phyloP scores from a whole-genome alignment of 2,888 invertebrate species.

The Stomorhina lunata region DNA sequence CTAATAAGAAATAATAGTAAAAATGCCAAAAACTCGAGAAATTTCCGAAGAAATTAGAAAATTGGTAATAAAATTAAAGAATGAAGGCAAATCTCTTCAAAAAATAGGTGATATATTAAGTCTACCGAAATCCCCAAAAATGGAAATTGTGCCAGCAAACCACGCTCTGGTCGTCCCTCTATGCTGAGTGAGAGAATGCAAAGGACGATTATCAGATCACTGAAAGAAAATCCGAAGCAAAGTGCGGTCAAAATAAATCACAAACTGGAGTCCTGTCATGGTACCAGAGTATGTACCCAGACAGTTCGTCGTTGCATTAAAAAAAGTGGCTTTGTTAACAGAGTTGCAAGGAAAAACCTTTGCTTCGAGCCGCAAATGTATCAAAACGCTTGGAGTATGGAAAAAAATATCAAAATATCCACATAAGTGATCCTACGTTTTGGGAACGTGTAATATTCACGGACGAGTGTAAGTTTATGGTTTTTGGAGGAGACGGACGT shows the following conservation, averaged over 20 bases:
- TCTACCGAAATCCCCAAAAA: too few relatives aligned
- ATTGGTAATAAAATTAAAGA: neutral
- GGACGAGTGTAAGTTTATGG: neutral
- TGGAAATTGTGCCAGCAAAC: too few relatives aligned
- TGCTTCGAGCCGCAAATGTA: too few relatives aligned
- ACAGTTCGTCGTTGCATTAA: neutral
- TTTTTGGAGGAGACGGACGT: too few relatives aligned
- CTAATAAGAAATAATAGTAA: neutral
- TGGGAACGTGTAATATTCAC: conserved; percentile 16
- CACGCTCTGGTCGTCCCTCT: neutral
- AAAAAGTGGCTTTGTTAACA: neutral
- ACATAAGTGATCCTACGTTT: neutral
- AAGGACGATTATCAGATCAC: neutral
- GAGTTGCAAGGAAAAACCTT: conserved; percentile 5
- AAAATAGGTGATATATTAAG: neutral
- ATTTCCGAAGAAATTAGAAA: neutral
- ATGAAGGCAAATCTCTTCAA: conserved; percentile 1
- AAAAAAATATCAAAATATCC: neutral
- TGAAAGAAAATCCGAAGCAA: neutral
- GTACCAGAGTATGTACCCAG: too few relatives aligned
- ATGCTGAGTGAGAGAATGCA: neutral
- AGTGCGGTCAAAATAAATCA: neutral
- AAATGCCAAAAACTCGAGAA: neutral
- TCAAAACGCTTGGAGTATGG: neutral
- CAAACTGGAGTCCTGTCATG: neutral